Evolutionary conservation across 1,140 invertebrate species (phyloP).

Genomic region (Popillia japonica): DNA sequence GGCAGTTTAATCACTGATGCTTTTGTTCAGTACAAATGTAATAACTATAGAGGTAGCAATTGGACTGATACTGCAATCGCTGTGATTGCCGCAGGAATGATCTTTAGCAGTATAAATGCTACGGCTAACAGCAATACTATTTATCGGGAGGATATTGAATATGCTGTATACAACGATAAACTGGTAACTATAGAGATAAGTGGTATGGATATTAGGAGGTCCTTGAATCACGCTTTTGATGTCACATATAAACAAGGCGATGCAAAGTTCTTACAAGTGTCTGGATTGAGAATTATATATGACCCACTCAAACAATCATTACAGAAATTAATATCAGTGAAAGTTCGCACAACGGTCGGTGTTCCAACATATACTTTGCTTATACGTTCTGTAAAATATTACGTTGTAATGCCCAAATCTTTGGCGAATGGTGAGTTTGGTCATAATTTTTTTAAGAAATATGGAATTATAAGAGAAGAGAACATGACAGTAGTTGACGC

Average conservation of each 20-base stretch:
- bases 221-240: not conserved
- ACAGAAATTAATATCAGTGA: conserved; percentile 4
- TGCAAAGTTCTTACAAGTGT: not conserved
- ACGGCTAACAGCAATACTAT: not conserved
- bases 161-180: not conserved
- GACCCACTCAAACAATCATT: not conserved
- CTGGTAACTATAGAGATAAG: conserved; percentile 8
- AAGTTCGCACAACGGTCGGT: not conserved
- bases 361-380: not conserved
- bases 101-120: not conserved
- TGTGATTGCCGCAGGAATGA: not conserved
- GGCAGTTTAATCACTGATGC: conserved; percentile 23
- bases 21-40: not conserved
- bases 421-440: not conserved
- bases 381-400: not conserved
- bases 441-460: not conserved
- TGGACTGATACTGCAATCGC: conserved; percentile 35
- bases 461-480: not conserved
- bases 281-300: conserved; percentile 7
- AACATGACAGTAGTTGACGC: not conserved
- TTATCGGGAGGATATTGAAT: not conserved
- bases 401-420: not conserved
- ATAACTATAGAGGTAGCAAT: not conserved
- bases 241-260: not conserved
- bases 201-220: not conserved